Percentiles rank a stretch among this genome's conserved stretches.
phyloP scores from a whole-genome alignment of 2,888 invertebrate genomes.

The Eubasilissa splendida region DNA sequence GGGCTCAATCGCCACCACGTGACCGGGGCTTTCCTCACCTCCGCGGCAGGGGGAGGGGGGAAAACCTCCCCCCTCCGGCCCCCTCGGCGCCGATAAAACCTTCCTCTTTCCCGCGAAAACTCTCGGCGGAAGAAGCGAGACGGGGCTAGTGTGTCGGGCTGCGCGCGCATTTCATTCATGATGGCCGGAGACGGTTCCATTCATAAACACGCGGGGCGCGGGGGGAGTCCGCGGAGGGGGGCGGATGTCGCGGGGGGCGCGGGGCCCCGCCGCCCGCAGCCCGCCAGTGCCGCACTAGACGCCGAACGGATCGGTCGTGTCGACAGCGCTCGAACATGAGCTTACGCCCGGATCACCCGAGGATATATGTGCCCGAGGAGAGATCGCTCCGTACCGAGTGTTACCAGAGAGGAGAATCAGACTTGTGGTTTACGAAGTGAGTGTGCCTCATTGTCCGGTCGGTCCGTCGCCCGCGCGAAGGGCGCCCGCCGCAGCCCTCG shows the following conservation, averaged over 20 bases:
- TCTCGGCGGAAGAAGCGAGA: constrained; percentile 53
- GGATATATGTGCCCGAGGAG: constrained; percentile 52
- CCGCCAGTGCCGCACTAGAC: constrained; percentile 74
- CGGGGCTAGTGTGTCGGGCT: constrained; percentile 52
- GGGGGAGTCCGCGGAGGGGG: constrained; percentile 71
- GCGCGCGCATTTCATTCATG: constrained; percentile 80
- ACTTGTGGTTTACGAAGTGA: constrained; percentile 52
- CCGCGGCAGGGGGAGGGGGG: constrained; percentile 59
- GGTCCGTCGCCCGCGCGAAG: background rate
- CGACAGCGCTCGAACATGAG: constrained; percentile 51
- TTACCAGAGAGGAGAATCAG: constrained; percentile 48
- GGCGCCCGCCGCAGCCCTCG: constrained; percentile 40
- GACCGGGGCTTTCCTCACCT: constrained; percentile 49
- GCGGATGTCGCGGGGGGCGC: constrained; percentile 67
- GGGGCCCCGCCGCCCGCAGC: constrained; percentile 64
- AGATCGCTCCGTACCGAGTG: constrained; percentile 36
- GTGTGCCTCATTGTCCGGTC: constrained; percentile 34
- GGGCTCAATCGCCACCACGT: constrained; percentile 37
- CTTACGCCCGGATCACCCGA: constrained; percentile 51
- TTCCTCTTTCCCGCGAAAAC: constrained; percentile 53
- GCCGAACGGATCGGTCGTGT: constrained; percentile 75
- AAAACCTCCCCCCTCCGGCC: constrained; percentile 8
- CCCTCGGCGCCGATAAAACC: constrained; percentile 44
- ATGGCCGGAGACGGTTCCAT: constrained; percentile 78
- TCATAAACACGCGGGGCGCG: constrained; percentile 76